Evolutionary conservation across 1,140 invertebrate species (phyloP), one percentile per base, ranked within the genome.

Genomic region (Pseudoatta argentina): DNA sequence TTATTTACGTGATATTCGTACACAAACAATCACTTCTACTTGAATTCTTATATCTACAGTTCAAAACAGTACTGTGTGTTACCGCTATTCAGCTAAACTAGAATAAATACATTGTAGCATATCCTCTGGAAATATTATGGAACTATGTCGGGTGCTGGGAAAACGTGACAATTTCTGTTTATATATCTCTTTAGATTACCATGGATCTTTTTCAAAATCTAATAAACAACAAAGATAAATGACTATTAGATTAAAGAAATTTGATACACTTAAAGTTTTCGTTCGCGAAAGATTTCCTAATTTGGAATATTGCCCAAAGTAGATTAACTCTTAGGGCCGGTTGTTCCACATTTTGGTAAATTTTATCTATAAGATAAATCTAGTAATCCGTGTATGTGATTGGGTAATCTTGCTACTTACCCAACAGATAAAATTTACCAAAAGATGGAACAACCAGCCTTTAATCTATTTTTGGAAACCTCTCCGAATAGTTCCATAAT

Each of bases 1-100:
- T 81, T 81, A 81, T 81, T 81, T 21, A 53, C 21, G 51, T 79
- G 64, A 81, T 81, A 69, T 55, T 71, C 77, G 6, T 81, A 81
- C 77, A 81, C 63, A 75, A 59, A 76, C 55, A 48, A 48, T 66
- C 21, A 30, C 57, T 34, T 44, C 16, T 79, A 79, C 0, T 67
- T 57, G 14, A 67, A 53, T 53, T 81, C 77, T 81, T 81, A 81
- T 71, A 39, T 55, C 77, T 81, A 81, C 53, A 81, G 16, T 39
- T 57, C 39, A 69, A 79, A 78, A 79, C n/a, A 21, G n/a, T 67
- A 34, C 76, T 71, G 24, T 81, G 44, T 69, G 27, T 69, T 27
- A 27, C 39, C 16, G 30, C 16, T 81, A 77, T 51, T 64, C 63
- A 71, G 48, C 48, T 81, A 39, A 79, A 69, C 77, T 79, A 79